A percentile compares a stretch with the other conserved stretches of the same genome.
Evolutionary conservation across 2,113 vertebrate genomes (phyloP).

Genomic region (Notothenia coriiceps): DNA sequence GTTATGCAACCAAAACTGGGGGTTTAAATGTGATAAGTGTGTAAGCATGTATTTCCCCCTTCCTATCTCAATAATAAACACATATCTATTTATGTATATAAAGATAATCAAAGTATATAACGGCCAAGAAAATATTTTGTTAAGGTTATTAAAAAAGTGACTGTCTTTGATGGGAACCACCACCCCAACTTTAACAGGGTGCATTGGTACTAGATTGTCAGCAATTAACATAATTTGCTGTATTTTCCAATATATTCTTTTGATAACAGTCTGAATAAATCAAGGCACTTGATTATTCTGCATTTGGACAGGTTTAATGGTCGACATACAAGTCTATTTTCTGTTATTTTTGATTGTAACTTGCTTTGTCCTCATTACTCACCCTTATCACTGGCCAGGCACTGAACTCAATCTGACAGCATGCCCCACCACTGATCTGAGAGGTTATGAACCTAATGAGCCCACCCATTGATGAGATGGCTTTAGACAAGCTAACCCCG

Average conservation of each 20-base stretch:
- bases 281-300: not conserved
- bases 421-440: constrained; percentile 79
- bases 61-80: too few species aligned
- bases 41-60: too few species aligned
- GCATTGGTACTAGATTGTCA: too few species aligned
- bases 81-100: too few species aligned
- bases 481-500: constrained; percentile 83
- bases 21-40: not conserved
- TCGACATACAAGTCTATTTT: not conserved
- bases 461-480: constrained; percentile 80
- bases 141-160: not conserved
- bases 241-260: not conserved
- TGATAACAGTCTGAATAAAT: not conserved
- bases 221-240: not conserved
- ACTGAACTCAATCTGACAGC: constrained; percentile 82
- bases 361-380: constrained; percentile 81
- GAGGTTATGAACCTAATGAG: constrained; percentile 89
- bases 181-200: not conserved
- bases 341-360: constrained; percentile 9
- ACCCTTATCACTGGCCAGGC: constrained; percentile 83
- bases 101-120: too few species aligned
- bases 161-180: not conserved
- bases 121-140: too few species aligned
- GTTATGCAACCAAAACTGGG: not conserved
- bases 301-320: not conserved